Evolutionary conservation across 1,140 invertebrate genomes (phyloP).

Genomic region (Drosophila ananassae): DNA sequence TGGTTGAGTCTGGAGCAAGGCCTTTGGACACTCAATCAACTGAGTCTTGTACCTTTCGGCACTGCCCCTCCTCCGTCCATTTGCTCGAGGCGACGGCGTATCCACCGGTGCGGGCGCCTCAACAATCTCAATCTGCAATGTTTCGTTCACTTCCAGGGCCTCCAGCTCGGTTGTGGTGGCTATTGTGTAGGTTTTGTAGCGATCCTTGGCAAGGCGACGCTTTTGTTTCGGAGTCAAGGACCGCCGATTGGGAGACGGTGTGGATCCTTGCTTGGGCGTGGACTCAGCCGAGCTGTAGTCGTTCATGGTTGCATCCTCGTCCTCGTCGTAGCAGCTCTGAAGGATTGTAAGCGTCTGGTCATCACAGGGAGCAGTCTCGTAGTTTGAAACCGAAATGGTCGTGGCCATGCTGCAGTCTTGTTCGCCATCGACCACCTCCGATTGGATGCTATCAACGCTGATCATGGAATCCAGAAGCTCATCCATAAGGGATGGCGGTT

Average conservation of each 20-base stretch:
- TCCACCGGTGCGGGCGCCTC: constrained; percentile 20
- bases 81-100: constrained; percentile 42
- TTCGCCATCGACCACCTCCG: constrained; percentile 88
- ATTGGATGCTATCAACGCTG: constrained; percentile 92
- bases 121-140: constrained; percentile 71
- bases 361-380: constrained; percentile 84
- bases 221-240: constrained; percentile 90
- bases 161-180: constrained; percentile 84
- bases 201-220: constrained; percentile 88
- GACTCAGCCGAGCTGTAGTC: constrained; percentile 89
- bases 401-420: constrained; percentile 71
- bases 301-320: constrained; percentile 84
- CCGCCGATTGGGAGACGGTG: constrained; percentile 74
- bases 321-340: constrained; percentile 80
- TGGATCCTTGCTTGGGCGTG: constrained; percentile 87
- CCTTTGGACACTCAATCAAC: constrained; percentile 63
- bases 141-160: constrained; percentile 78
- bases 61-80: constrained; percentile 60
- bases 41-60: constrained; percentile 79
- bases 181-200: constrained; percentile 92
- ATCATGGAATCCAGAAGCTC: constrained; percentile 92
- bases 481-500: constrained; percentile 92
- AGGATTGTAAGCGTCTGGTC: constrained; percentile 85
- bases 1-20: constrained; percentile 31
- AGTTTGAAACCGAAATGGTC: constrained; percentile 79